Percentiles rank a stretch among this genome's conserved stretches.
Evolutionary conservation across 2,797 vertebrate genomes (phyloP).

Genomic region (Pangasius krempfi): DNA sequence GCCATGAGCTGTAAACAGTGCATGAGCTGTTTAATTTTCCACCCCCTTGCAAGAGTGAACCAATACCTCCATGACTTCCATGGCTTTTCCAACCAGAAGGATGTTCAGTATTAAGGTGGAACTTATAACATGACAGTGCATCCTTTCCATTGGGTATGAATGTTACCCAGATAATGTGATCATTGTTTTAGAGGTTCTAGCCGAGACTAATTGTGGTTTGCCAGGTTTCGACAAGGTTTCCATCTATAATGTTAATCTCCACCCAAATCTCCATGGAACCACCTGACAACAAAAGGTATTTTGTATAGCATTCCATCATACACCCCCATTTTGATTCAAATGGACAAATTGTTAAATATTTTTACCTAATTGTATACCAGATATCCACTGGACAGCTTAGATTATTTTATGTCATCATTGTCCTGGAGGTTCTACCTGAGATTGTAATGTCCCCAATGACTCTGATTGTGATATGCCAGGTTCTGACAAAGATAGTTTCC

Average conservation of each 20-base stretch:
- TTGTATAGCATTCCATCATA: conserved; percentile 27
- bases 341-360: neutral
- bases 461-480: neutral
- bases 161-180: conserved; percentile 65
- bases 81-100: conserved; percentile 38
- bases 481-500: neutral
- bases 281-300: conserved; percentile 67
- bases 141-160: conserved; percentile 60
- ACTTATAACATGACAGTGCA: conserved; percentile 56
- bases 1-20: conserved; percentile 21
- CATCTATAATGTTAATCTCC: conserved; percentile 63
- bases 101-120: conserved; percentile 50
- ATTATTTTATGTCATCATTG: neutral
- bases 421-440: neutral
- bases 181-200: conserved; percentile 69
- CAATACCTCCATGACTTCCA: conserved; percentile 50
- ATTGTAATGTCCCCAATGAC: neutral
- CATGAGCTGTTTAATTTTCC: conserved; percentile 52
- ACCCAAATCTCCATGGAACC: conserved; percentile 77
- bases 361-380: neutral
- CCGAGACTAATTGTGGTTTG: conserved; percentile 71
- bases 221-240: conserved; percentile 78
- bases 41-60: conserved; percentile 37
- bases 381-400: neutral
- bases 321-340: conserved; percentile 14